Conservation (phyloP, 1,140 invertebrate species). For the Stratiolaelaps scimitus region DNA sequence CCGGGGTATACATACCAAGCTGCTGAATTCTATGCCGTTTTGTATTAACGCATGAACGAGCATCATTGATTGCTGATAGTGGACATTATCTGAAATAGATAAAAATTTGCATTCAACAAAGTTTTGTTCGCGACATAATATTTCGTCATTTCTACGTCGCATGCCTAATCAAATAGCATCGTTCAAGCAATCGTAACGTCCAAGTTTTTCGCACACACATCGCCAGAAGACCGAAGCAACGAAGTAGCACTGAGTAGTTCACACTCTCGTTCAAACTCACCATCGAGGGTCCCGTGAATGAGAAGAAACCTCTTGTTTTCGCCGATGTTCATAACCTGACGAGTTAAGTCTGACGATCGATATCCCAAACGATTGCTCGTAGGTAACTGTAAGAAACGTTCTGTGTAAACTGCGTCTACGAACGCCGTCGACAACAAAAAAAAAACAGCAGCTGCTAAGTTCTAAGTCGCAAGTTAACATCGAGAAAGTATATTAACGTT, state of each 20-base stretch:
- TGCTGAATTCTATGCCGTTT: constrained; percentile 67
- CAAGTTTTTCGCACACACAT: too few species aligned
- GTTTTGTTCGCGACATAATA: too few species aligned
- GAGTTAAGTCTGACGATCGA: constrained; percentile 68
- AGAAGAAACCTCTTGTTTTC: constrained; percentile 70
- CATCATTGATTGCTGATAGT: constrained; percentile 82
- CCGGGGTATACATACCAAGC: constrained; percentile 66
- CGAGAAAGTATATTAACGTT: too few species aligned
- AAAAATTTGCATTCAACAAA: too few species aligned
- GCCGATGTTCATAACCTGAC: constrained; percentile 60
- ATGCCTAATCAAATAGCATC: too few species aligned
- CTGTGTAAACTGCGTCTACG: constrained; percentile 81
- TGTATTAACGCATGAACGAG: constrained; percentile 66
- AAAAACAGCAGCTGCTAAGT: too few species aligned
- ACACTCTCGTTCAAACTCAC: constrained; percentile 29
- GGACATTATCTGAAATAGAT: constrained; percentile 62
- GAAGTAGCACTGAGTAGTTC: too few species aligned
- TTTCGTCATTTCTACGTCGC: neutral
- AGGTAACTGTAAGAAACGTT: constrained; percentile 82
- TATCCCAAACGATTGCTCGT: constrained; percentile 84
- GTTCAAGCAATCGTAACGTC: too few species aligned
- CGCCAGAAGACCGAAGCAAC: too few species aligned
- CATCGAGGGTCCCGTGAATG: constrained; percentile 75
- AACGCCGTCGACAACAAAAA: constrained; percentile 33
- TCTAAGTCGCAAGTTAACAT: too few species aligned